These are phyloP conservation scores for Hesperia comma DNA, from an alignment of 2,888 invertebrate species.

Conservation along the genomic window DNA sequence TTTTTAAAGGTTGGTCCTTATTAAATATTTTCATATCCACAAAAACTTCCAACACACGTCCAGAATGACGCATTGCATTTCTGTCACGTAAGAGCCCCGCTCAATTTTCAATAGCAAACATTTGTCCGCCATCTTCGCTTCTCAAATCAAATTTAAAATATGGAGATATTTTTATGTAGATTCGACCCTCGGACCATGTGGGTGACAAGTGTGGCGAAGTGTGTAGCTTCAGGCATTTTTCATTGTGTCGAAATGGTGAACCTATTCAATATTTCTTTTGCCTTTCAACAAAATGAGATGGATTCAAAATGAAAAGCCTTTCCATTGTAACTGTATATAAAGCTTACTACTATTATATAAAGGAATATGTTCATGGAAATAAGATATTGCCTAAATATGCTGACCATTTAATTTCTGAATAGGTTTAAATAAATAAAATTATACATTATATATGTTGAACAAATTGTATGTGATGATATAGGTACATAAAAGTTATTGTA, in stretches of 20 bases:
- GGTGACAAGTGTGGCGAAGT: constrained; percentile 69
- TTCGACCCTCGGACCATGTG: constrained; percentile 69
- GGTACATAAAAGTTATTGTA: no score
- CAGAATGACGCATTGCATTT: constrained; percentile 64
- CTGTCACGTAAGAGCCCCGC: constrained; percentile 75
- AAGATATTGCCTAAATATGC: neutral
- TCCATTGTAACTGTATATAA: neutral
- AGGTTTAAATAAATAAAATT: no score
- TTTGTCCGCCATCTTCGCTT: constrained; percentile 70
- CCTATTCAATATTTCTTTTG: constrained; percentile 59
- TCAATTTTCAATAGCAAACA: constrained; percentile 83
- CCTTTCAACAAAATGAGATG: constrained; percentile 32
- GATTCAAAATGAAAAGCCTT: constrained; percentile 29
- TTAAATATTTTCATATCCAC: constrained; percentile 12
- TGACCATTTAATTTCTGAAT: no score
- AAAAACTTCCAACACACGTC: constrained; percentile 3
- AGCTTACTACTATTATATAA: neutral
- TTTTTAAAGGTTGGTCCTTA: neutral
- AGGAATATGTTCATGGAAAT: neutral
- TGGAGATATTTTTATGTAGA: constrained; percentile 76
- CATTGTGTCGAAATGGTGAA: constrained; percentile 57
- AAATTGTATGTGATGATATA: no score
- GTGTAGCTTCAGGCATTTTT: constrained; percentile 55
- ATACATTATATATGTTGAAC: no score
- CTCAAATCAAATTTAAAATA: constrained; percentile 82